Evolutionary conservation across 2,797 vertebrate genomes (phyloP).

Genomic region (Enteromius thamalakanensis): DNA sequence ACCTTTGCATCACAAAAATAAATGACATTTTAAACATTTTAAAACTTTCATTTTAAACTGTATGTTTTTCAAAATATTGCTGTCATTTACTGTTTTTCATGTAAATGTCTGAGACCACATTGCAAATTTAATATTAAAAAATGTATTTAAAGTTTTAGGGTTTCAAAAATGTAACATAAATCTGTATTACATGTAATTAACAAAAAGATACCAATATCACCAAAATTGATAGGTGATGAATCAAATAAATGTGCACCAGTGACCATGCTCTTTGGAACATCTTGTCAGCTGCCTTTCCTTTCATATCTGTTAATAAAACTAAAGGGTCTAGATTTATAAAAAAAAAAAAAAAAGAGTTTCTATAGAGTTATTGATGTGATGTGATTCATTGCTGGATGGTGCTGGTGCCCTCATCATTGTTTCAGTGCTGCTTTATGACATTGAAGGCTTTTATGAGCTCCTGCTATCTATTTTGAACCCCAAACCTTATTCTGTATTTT

Average conservation of each 20-base stretch:
- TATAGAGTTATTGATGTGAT: not conserved
- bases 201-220: not conserved
- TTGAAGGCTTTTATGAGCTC: not conserved
- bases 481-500: not conserved
- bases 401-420: not conserved
- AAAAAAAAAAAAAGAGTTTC: not conserved
- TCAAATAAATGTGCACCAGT: not conserved
- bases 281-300: not conserved
- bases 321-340: constrained; percentile 27
- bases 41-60: not conserved
- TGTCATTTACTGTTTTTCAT: too few species aligned
- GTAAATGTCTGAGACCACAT: not conserved
- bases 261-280: not conserved
- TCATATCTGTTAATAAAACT: constrained; percentile 2
- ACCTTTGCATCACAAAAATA: not conserved
- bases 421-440: not conserved
- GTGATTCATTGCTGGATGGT: not conserved
- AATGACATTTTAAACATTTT: not conserved
- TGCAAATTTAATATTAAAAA: not conserved
- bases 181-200: not conserved
- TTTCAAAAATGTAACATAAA: not conserved
- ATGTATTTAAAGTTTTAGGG: not conserved
- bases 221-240: not conserved
- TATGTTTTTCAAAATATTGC: not conserved
- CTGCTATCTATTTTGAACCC: not conserved